Conservation (phyloP, 2,888 invertebrate genomes). For the Campoletis raptor region DNA sequence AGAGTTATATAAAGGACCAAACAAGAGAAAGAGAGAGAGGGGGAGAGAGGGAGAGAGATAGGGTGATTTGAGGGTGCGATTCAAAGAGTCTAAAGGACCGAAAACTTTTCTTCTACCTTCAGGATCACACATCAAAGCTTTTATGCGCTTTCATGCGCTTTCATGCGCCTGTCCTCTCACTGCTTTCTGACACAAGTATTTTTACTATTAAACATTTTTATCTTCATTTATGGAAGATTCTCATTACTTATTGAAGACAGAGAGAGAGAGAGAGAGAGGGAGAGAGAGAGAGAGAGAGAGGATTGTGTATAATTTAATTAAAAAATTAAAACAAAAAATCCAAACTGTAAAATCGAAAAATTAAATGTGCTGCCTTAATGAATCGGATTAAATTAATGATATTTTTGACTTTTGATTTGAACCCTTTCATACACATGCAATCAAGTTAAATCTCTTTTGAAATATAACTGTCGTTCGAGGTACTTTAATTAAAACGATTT, state of each 20-base stretch:
- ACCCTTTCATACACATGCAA: neutral
- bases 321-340: neutral
- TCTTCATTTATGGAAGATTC: no score
- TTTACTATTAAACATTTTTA: no score
- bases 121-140: conserved; percentile 38
- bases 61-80: conserved; percentile 1
- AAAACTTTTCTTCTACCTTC: neutral
- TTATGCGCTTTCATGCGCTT: conserved; percentile 1
- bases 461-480: neutral
- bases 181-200: no score
- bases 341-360: no score
- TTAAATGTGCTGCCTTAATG: neutral
- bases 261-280: no score
- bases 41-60: no score
- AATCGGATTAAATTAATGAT: neutral
- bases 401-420: neutral
- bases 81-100: conserved; percentile 10
- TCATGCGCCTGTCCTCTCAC: neutral
- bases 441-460: neutral
- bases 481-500: neutral
- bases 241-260: no score
- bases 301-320: neutral
- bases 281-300: no score
- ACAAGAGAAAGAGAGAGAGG: neutral
- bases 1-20: conserved; percentile 9